Base-by-base conservation (phyloP, 2,113 vertebrate genomes). In the Halcyon senegalensis region DNA sequence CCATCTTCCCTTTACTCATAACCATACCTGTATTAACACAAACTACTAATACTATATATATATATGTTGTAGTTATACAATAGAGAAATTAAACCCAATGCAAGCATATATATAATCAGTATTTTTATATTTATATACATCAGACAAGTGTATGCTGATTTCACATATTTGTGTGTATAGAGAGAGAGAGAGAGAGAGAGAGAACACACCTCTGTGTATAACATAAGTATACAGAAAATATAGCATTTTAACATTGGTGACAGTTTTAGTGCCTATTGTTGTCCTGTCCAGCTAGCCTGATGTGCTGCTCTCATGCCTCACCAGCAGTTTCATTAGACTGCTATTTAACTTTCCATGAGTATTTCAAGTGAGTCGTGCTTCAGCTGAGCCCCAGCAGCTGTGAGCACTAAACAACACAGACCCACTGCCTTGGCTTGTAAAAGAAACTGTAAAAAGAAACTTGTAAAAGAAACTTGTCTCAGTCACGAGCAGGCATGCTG, bases 241-340 rank as follows among this genome's bases (percentile, higher is more conserved):
- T 27, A 46, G 23, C 2, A 1, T 16, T 80, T 73, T 44, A 44
- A 11, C 56, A 39, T 10, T 0, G 0, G 0, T 7, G 68, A 11
- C 30, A 21, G 60, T 35, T n/a, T 20, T 8, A 59, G 30, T 46
- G 56, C 51, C 81, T 27, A 6, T 2, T 19, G 39, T 67, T 58
- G 73, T 82, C 16, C 24, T 11, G 15, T 16, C 76, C 41, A 3
- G 9, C 60, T 15, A 35, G 44, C 51, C 63, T 13, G 11, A 9
- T 18, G 41, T 0, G 15, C 2, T 58, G 67, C 46, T 75, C 35
- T 88, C 39, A 9, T 0, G 1, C 48, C 43, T 73, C 62, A 5
- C 53, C 67, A 37, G 51, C 69, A 11, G 30, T 23, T 79, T 53
- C 37, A 10, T 63, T 46, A 55, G 2, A 4, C 30, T 41, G 30